Conservation (phyloP, 2,113 vertebrate genomes). For the Corapipo altera region DNA sequence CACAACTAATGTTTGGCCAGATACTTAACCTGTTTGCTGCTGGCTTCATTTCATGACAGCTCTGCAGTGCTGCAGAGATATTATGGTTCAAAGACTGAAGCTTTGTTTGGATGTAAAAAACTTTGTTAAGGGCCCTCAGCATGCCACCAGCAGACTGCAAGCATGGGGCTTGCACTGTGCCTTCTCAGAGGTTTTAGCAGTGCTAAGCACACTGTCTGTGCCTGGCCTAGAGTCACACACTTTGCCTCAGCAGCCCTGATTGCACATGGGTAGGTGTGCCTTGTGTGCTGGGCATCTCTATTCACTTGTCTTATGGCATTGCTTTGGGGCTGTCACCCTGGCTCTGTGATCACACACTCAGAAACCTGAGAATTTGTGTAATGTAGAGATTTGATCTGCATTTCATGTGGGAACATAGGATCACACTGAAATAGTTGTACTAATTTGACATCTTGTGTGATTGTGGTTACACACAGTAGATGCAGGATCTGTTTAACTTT, state of each 20-base stretch:
- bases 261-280: fast-evolving
- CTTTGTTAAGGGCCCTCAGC: fast-evolving
- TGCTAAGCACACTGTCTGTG: fast-evolving
- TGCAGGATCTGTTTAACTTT: neutral
- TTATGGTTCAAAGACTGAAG: neutral
- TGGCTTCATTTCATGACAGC: neutral
- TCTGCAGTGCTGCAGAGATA: neutral
- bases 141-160: neutral
- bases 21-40: neutral
- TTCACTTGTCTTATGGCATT: neutral
- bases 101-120: neutral
- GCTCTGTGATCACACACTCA: neutral
- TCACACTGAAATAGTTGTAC: neutral
- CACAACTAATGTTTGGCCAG: neutral
- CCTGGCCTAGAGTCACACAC: neutral
- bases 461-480: neutral
- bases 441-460: fast-evolving
- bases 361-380: neutral
- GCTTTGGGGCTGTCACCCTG: neutral
- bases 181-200: neutral
- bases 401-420: neutral
- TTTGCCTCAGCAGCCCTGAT: neutral
- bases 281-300: neutral
- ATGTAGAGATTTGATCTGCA: neutral
- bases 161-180: neutral